Evolutionary conservation across 2,797 vertebrate species (phyloP).

Genomic region (Pyrocephalus nanus): DNA sequence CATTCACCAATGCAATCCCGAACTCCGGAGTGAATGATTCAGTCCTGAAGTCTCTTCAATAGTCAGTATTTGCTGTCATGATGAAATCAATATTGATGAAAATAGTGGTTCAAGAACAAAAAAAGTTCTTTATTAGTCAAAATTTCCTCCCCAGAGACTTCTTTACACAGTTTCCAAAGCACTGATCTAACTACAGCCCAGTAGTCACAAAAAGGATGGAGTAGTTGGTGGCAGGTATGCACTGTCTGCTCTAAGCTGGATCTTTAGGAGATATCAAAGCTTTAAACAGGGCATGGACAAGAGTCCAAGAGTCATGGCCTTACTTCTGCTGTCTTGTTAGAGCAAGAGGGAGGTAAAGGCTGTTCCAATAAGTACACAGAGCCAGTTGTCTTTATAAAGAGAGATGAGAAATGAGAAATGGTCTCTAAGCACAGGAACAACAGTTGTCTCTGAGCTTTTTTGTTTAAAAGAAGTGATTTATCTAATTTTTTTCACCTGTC

Average conservation of each 20-base stretch:
- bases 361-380: neutral
- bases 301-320: neutral
- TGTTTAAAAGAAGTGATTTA: neutral
- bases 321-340: neutral
- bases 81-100: neutral
- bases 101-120: neutral
- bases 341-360: neutral
- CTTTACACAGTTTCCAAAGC: neutral
- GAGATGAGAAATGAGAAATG: neutral
- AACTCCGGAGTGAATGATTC: neutral
- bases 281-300: neutral
- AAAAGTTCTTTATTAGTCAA: neutral
- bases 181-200: neutral
- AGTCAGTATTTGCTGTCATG: neutral
- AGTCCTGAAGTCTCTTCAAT: neutral
- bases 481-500: neutral
- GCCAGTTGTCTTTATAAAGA: neutral
- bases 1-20: neutral
- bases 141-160: neutral
- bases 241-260: neutral
- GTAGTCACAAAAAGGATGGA: fast-evolving
- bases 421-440: neutral
- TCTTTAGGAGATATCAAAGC: neutral
- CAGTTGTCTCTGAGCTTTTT: neutral
- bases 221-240: neutral